phyloP scores from a whole-genome alignment of 2,888 invertebrate genomes.

The Polia nebulosa region DNA sequence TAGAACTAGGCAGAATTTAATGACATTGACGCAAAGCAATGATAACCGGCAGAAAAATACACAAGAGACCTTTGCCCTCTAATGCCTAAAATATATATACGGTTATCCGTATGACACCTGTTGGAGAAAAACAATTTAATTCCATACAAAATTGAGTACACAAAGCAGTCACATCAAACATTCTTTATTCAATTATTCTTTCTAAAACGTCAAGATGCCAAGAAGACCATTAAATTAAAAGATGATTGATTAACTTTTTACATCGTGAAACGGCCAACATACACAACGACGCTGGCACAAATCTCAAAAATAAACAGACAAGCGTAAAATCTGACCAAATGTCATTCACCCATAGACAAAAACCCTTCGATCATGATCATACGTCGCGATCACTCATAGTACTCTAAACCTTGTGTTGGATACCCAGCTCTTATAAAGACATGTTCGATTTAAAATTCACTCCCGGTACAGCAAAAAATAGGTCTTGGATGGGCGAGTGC shows the following conservation, averaged over 20 bases:
- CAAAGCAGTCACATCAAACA: conserved; percentile 12
- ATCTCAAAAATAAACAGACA: conserved; percentile 48
- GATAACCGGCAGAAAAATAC: neutral
- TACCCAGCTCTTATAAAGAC: conserved; percentile 82
- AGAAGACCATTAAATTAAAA: conserved; percentile 18
- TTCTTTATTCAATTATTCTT: conserved; percentile 43
- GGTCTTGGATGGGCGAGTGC: conserved; percentile 81
- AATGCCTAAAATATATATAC: conserved; percentile 9
- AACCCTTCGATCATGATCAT: conserved; percentile 52
- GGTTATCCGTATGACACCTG: conserved; percentile 3
- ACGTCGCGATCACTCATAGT: conserved; percentile 65
- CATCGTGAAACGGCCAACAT: conserved; percentile 7
- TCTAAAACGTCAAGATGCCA: conserved; percentile 43
- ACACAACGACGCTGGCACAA: conserved; percentile 11
- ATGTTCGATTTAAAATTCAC: conserved; percentile 88
- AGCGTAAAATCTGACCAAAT: conserved; percentile 46
- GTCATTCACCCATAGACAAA: conserved; percentile 41
- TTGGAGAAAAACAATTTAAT: conserved; percentile 16
- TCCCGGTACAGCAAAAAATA: conserved; percentile 87
- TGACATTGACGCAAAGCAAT: neutral
- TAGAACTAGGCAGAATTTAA: neutral
- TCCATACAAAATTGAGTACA: conserved; percentile 1
- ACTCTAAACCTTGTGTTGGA: conserved; percentile 64
- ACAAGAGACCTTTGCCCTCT: neutral
- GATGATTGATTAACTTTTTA: conserved; percentile 60